Conservation (phyloP, 92 coral and sea anemone genomes). For the Epizoanthus fatuus region DNA sequence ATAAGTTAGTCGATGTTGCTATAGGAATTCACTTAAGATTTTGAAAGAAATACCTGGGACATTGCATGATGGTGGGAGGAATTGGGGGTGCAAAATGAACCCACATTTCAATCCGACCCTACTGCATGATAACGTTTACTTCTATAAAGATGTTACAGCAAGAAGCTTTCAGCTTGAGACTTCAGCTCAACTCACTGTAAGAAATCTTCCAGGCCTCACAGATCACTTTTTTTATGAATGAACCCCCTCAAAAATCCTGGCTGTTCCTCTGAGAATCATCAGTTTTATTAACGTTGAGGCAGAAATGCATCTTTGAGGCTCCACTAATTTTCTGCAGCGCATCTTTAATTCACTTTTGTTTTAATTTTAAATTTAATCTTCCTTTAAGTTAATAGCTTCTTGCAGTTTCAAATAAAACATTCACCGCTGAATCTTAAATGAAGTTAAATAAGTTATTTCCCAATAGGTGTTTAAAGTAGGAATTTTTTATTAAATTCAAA, state of each 20-base stretch:
- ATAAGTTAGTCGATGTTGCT: too few species aligned
- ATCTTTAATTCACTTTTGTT: not conserved
- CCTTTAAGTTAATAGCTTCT: conserved; percentile 77
- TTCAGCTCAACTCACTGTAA: not conserved
- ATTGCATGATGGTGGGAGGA: too few species aligned
- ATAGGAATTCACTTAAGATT: too few species aligned
- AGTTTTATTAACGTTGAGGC: too few species aligned
- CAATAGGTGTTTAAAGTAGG: conserved; percentile 62
- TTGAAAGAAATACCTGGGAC: too few species aligned
- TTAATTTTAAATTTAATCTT: conserved; percentile 74
- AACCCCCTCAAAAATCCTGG: too few species aligned
- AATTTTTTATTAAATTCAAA: conserved; percentile 63
- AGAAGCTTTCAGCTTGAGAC: not conserved
- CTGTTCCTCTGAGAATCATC: too few species aligned
- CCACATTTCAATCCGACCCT: too few species aligned
- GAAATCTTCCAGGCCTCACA: too few species aligned
- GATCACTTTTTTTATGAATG: too few species aligned
- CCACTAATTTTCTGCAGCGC: not conserved
- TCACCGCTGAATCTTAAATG: conserved; percentile 76
- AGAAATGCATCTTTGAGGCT: too few species aligned
- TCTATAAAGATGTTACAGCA: not conserved
- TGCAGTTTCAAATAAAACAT: conserved; percentile 71
- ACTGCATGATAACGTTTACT: not conserved
- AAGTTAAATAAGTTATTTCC: conserved; percentile 76
- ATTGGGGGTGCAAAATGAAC: too few species aligned